These are phyloP conservation scores for Carcina quercana DNA, from an alignment of 2,888 invertebrate genomes.

Conservation along the genomic window DNA sequence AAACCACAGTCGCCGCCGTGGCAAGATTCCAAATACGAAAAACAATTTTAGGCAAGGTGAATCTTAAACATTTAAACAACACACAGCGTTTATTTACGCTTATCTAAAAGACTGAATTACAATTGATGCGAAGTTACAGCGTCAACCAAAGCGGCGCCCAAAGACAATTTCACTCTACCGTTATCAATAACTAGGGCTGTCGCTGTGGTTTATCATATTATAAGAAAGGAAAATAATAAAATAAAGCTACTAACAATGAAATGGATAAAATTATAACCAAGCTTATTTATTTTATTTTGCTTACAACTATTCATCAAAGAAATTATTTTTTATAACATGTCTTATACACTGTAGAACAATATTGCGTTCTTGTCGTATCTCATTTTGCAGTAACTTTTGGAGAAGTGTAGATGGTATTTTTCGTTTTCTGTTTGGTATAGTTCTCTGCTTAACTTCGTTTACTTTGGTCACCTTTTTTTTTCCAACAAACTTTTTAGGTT, in stretches of 20 bases:
- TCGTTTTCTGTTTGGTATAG: conserved; percentile 24
- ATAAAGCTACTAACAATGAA: neutral
- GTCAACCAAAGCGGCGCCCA: no score
- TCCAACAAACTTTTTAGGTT: conserved; percentile 8
- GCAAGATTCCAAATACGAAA: no score
- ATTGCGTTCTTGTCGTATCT: conserved; percentile 91
- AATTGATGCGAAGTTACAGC: no score
- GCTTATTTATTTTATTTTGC: neutral
- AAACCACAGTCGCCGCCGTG: no score
- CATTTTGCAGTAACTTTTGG: conserved; percentile 81
- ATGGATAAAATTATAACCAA: neutral
- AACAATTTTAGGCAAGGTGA: no score
- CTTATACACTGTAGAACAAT: conserved; percentile 90
- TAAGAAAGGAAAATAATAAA: neutral
- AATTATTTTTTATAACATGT: conserved; percentile 84
- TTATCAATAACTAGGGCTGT: no score
- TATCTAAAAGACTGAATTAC: no score
- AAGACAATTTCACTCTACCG: no score
- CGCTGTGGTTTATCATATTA: no score
- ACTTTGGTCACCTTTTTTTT: conserved; percentile 11
- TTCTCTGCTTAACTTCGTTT: conserved; percentile 9
- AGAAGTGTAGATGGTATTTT: conserved; percentile 75
- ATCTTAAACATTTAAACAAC: no score
- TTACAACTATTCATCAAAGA: no score
- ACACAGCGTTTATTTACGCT: no score